A percentile compares a stretch with the other conserved stretches of the same genome.
Evolutionary conservation across 2,888 invertebrate species (phyloP).

Genomic region (Drosophila austrosaltans): DNA sequence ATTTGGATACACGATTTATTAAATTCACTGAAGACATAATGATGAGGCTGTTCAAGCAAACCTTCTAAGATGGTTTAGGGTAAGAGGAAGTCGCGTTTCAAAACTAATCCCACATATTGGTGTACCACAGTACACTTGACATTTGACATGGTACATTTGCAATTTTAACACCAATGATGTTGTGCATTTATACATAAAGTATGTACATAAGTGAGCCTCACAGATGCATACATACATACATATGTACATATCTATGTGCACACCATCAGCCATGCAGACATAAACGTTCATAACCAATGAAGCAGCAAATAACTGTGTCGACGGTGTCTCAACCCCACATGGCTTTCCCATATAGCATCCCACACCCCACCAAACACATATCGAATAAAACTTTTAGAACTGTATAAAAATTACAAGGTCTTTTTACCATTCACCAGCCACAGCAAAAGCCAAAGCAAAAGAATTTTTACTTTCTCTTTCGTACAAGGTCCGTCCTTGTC

Average conservation of each 20-base stretch:
- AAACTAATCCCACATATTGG: background rate
- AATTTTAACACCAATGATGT: background rate
- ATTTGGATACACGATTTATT: too few species aligned
- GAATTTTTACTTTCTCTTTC: conserved; percentile 81
- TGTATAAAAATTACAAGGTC: conserved; percentile 73
- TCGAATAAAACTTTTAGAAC: conserved; percentile 76
- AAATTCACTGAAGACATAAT: too few species aligned
- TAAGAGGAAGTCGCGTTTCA: background rate
- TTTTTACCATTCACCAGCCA: conserved; percentile 63
- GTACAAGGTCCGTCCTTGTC: conserved; percentile 50
- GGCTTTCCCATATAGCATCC: conserved; percentile 10
- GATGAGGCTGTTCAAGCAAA: too few species aligned
- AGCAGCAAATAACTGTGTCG: conserved; percentile 74
- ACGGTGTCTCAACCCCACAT: conserved; percentile 32
- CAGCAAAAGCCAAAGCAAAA: conserved; percentile 64
- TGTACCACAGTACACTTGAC: background rate
- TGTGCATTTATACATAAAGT: background rate
- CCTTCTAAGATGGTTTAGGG: background rate
- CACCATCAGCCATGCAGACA: conserved; percentile 23
- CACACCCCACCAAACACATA: conserved; percentile 62
- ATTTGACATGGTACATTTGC: background rate
- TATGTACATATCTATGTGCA: conserved; percentile 25
- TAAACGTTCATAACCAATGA: conserved; percentile 66
- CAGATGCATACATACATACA: background rate
- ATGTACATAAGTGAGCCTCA: conserved; percentile 11